Base-by-base conservation (phyloP, 2,113 vertebrate species). In the Alouatta palliata region DNA sequence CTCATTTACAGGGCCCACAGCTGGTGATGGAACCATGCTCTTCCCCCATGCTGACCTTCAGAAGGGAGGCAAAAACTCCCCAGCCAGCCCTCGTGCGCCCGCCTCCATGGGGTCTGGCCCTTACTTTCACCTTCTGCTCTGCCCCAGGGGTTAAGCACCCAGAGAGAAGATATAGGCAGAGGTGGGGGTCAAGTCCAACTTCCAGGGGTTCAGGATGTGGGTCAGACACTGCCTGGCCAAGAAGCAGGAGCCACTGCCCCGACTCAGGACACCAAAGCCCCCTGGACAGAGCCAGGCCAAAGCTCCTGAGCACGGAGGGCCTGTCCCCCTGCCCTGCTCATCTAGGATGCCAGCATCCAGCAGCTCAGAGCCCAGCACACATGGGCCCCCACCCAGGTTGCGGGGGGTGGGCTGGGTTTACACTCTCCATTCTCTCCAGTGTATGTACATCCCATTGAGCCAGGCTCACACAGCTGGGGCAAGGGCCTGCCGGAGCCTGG, bases 331-430 rank as follows among this genome's bases (percentile, higher is more conserved):
- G 58, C 3, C 82, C 49, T 43, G 66, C 32, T 70, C 61, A 12
- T 25, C 2, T 6, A 30, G 20, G 83, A 47, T 52, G 64, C 17
- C 64, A 49, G 82, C 49, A 73, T 17, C 40, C 68, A 75, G 58
- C 25, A 79, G 9, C 70, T 68, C 61, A 79, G 61, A 80, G 77
- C 25, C 76, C 66, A 88, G 82, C 35, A 20, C 61, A 27, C 0
- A 12, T 0, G 27, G 14, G 30, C 61, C 56, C 27, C 13, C 61
- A 64, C 8, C 14, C 5, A 45, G 71, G 32, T 0, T 17, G 25
- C 21, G 64, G 45, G 45, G 70, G 64, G 23, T 11, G 13, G 19
- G 1, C 10, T 19, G 52, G 7, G 79, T 37, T 32, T 30, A 32
- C 61, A 64, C 27, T 25, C 61, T 32, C 61, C 27, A 14, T 14